Percentiles rank a stretch among this genome's conserved stretches.
Conservation (phyloP, 2,888 invertebrate genomes). For the Cyclophora albipunctata region DNA sequence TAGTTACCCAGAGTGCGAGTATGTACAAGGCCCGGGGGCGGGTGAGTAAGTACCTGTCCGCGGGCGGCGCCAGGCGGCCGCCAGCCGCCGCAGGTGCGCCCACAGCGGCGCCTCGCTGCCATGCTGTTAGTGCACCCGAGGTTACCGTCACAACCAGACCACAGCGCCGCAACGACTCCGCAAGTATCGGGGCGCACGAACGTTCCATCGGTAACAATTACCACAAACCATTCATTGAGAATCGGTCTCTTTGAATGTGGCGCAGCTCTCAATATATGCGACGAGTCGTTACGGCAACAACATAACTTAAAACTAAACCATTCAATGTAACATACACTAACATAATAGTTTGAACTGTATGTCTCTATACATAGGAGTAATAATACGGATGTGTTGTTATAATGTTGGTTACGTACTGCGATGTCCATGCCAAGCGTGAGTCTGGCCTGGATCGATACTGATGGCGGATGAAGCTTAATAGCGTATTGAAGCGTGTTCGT, state of each 20-base stretch:
- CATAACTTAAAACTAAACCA: too few species aligned
- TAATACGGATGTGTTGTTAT: not conserved
- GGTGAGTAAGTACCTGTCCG: conserved; percentile 33
- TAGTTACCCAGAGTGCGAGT: too few species aligned
- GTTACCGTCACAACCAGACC: conserved; percentile 36
- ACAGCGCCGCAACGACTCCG: conserved; percentile 14
- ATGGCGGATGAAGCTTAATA: conserved; percentile 13
- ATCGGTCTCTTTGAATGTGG: too few species aligned
- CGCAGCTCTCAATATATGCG: too few species aligned
- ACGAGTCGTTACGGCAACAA: too few species aligned
- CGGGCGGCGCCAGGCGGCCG: conserved; percentile 48
- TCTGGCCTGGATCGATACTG: conserved; percentile 20
- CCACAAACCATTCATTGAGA: too few species aligned
- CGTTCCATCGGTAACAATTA: too few species aligned
- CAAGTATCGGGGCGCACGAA: not conserved
- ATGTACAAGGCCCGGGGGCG: too few species aligned
- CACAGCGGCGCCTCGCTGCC: conserved; percentile 70
- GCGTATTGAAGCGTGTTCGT: conserved; percentile 19
- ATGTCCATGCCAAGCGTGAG: conserved; percentile 37
- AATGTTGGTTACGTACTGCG: conserved; percentile 22
- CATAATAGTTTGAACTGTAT: too few species aligned
- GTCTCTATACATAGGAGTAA: too few species aligned
- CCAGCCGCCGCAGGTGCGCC: conserved; percentile 60
- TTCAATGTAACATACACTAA: too few species aligned
- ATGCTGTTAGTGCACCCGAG: conserved; percentile 78